phyloP scores from a whole-genome alignment of 2,797 vertebrate genomes.

The Petrocephalus sullivani region DNA sequence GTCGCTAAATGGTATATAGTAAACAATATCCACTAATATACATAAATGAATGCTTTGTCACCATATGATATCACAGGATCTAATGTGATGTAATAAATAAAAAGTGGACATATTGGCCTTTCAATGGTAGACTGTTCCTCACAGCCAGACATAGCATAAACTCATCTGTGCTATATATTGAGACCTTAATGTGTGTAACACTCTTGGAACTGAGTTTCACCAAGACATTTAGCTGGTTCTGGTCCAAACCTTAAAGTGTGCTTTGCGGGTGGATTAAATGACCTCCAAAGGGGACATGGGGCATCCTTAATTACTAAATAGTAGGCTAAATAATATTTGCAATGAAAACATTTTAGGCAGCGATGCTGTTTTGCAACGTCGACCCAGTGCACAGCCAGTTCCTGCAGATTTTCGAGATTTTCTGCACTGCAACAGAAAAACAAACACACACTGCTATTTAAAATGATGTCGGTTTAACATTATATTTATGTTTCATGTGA shows the following conservation, averaged over 20 bases:
- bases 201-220: not conserved
- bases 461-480: conserved; percentile 7
- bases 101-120: not conserved
- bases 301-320: conserved; percentile 21
- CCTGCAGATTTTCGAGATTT: not conserved
- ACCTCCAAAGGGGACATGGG: not conserved
- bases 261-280: conserved; percentile 10
- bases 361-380: not conserved
- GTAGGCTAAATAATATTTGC: conserved; percentile 16
- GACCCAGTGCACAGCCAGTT: not conserved
- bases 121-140: not conserved
- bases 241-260: conserved; percentile 20
- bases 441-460: not conserved
- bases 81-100: not conserved
- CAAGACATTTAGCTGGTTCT: conserved; percentile 8
- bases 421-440: not conserved
- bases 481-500: conserved; percentile 4
- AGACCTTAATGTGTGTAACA: not conserved
- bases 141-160: not conserved
- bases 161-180: not conserved
- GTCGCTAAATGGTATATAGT: not conserved
- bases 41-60: not conserved
- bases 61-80: not conserved
- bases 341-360: conserved; percentile 32
- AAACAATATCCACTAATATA: not conserved